Base-by-base conservation (phyloP, 2,113 vertebrate genomes). In the Elachura formosa region DNA sequence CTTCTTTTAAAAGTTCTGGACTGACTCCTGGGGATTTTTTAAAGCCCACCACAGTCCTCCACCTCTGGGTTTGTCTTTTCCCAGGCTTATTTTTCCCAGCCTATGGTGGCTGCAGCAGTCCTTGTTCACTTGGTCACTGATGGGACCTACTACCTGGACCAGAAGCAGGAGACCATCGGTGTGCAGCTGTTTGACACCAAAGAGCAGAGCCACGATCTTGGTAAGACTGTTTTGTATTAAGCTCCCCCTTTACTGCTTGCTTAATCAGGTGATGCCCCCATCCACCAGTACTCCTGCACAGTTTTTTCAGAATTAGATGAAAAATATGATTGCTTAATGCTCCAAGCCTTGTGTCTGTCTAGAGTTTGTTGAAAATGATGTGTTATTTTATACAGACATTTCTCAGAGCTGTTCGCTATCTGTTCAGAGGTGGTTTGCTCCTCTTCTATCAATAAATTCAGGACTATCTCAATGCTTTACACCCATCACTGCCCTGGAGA, bases 31-130 rank as follows among this genome's bases (percentile, higher is more conserved):
- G 63, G 13, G 11, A 5, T 80, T 85, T 96, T 85, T 85, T 12
- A 5, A 85, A 91, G 59, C 55, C 62, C 46, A 34, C 16, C 34
- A 36, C n/a, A 45, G 24, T 55, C 76, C 55, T 73, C 12, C 22
- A 51, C 34, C 54, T 94, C 72, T 97, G 63, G 81, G 29, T 45
- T 97, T 84, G 80, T 87, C 84, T 93, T 73, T 71, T 94, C 95
- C 72, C 96, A 99, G 99, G 99, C 98, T 12, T 97, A 98, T 89
- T 99, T 99, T 96, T 98, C 98, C 75, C 99, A 99, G 88, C 99
- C 99, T 10, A 99, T 99, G 99, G 99, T 99, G 64, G 99, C 99
- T 58, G 98, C 98, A 2, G 99, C 99, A 31, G 99, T 99, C 51
- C 98, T 99, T 33, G 98, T 99, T 75, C 99, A 99, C 96, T 97